A percentile compares a stretch with the other conserved stretches of the same genome.
Evolutionary conservation across 2,888 invertebrate genomes (phyloP).

Genomic region (Callinectes sapidus): DNA sequence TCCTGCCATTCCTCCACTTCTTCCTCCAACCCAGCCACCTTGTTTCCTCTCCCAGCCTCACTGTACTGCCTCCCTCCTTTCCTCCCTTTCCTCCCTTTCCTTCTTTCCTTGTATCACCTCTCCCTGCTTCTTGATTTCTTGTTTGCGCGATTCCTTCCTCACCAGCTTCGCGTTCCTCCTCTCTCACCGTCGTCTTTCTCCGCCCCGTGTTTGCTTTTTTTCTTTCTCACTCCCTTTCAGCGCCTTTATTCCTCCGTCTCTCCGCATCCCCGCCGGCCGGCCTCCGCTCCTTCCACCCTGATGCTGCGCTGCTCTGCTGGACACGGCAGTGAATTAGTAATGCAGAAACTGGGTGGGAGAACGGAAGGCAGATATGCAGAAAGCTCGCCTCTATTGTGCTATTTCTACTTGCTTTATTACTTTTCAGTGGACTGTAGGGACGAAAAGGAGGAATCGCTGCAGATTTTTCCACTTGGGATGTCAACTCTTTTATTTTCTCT

Average conservation of each 20-base stretch:
- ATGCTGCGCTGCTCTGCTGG: conserved; percentile 28
- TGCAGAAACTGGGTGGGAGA: conserved; percentile 15
- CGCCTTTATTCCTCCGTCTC: conserved; percentile 14
- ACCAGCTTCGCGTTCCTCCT: conserved; percentile 16
- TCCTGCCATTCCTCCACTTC: not conserved
- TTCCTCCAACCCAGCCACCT: not conserved
- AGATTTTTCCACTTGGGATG: not conserved
- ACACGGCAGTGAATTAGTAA: conserved; percentile 29
- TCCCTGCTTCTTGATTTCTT: conserved; percentile 17
- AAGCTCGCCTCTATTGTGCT: conserved; percentile 12
- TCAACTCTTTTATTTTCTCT: not conserved
- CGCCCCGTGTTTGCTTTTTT: conserved; percentile 6
- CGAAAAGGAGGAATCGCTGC: not conserved
- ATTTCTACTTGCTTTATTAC: not conserved
- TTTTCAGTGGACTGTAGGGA: not conserved
- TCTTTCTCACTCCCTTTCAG: not conserved
- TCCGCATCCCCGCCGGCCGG: not conserved
- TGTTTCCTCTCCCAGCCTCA: not conserved
- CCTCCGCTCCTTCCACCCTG: not conserved
- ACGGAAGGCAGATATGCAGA: not conserved
- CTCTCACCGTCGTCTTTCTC: conserved; percentile 15
- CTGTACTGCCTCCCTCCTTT: not conserved
- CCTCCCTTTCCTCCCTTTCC: not conserved
- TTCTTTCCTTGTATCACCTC: not conserved
- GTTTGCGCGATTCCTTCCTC: conserved; percentile 2